Percentiles rank a stretch among this genome's conserved stretches.
Conservation (phyloP, 2,113 vertebrate genomes). For the Eurystomus gularis region DNA sequence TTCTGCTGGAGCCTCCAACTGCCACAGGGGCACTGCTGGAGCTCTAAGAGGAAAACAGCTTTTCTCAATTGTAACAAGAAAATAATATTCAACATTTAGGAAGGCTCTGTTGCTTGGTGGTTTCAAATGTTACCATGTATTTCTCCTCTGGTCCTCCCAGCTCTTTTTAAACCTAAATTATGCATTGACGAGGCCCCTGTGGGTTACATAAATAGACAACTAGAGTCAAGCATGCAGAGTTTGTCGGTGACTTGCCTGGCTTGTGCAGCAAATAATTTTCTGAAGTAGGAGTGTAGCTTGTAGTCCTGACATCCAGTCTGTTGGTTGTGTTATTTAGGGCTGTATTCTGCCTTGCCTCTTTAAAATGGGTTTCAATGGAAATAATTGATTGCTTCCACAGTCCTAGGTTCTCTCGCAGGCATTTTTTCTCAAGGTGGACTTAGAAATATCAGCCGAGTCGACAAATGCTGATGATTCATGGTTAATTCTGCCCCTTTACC, state of each 20-base stretch:
- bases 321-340: slow-evolving; percentile 42
- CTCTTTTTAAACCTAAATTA: neutral
- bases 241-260: neutral
- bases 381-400: slow-evolving; percentile 31
- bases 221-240: slow-evolving; percentile 20
- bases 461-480: slow-evolving; percentile 51
- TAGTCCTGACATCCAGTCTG: neutral
- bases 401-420: neutral
- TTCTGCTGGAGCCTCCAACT: neutral
- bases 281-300: neutral
- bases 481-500: slow-evolving; percentile 1
- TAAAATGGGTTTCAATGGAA: slow-evolving; percentile 18
- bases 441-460: neutral
- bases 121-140: neutral
- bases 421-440: slow-evolving; percentile 43
- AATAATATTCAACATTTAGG: neutral
- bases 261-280: slow-evolving; percentile 30
- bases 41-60: neutral
- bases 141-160: neutral
- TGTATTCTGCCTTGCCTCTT: slow-evolving; percentile 16
- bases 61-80: neutral
- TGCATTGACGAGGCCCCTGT: neutral
- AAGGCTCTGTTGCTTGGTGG: neutral
- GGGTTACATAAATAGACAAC: slow-evolving; percentile 9
- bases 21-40: neutral